Conservation (phyloP, 2,113 vertebrate species). For the Lota lota region DNA sequence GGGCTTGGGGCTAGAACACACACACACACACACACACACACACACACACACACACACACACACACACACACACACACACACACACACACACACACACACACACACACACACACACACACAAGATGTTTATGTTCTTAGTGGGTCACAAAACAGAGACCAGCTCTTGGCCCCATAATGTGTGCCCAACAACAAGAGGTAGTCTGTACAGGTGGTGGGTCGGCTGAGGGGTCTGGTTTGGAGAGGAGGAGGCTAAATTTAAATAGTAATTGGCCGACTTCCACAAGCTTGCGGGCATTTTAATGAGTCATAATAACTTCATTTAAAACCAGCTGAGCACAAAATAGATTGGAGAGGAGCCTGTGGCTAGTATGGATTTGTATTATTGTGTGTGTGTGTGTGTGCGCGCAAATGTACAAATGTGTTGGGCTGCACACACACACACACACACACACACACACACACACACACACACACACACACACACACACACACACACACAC, state of each 20-base stretch:
- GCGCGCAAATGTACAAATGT: conserved; percentile 68
- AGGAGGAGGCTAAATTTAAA: conserved; percentile 96
- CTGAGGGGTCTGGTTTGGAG: conserved; percentile 54
- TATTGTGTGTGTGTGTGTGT: conserved; percentile 75
- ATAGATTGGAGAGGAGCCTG: conserved; percentile 99
- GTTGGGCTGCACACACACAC: conserved; percentile 48
- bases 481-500: no score
- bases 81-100: no score
- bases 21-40: no score
- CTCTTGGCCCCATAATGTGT: conserved; percentile 5
- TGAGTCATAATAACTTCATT: conserved; percentile 99
- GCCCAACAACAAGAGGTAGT: conserved; percentile 42
- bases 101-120: no score
- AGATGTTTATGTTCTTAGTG: no score
- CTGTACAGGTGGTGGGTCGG: conserved; percentile 33
- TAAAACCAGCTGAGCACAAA: conserved; percentile 99
- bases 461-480: background rate
- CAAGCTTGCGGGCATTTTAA: conserved; percentile 99
- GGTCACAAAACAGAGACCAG: background rate
- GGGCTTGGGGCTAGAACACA: no score
- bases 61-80: no score
- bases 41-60: no score
- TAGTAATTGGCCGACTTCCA: conserved; percentile 99
- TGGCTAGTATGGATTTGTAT: conserved; percentile 96
- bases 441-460: conserved; percentile 11